These are phyloP conservation scores for Ectemnius lituratus DNA, from an alignment of 2,888 invertebrate genomes.

Conservation along the genomic window DNA sequence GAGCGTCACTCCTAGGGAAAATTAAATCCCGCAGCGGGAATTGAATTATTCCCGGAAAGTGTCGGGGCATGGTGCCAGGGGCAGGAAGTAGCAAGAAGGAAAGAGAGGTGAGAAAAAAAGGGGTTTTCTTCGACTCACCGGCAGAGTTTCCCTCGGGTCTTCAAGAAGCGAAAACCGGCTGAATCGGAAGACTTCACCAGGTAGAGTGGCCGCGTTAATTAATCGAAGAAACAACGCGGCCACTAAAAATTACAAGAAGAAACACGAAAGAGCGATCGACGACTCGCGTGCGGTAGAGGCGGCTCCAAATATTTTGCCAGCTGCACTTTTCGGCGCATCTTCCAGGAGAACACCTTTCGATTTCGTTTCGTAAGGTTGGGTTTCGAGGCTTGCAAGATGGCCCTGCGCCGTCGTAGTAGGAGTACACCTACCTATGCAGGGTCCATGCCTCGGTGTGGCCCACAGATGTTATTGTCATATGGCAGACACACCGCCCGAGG, in stretches of 20 bases:
- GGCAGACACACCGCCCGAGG: constrained; percentile 66
- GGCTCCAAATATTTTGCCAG: constrained; percentile 58
- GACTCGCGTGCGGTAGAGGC: no score
- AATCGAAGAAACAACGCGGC: not conserved
- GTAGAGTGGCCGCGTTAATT: not conserved
- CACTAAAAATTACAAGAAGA: constrained; percentile 17
- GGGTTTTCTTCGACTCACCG: no score
- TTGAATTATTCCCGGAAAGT: no score
- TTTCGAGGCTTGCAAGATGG: constrained; percentile 65
- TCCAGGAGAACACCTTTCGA: constrained; percentile 55
- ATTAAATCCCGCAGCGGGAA: no score
- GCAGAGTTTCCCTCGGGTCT: no score
- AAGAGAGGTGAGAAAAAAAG: no score
- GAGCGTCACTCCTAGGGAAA: no score
- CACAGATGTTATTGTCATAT: constrained; percentile 75
- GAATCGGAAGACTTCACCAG: not conserved
- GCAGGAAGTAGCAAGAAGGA: no score
- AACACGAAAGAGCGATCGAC: no score
- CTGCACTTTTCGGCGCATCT: constrained; percentile 50
- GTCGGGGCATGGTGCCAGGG: no score
- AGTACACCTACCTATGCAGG: constrained; percentile 41
- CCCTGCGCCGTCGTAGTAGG: constrained; percentile 45
- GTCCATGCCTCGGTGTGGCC: constrained; percentile 62
- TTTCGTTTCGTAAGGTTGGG: constrained; percentile 58
- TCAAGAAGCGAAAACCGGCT: not conserved